Conservation (phyloP, 2,888 invertebrate genomes). For the Venustoraphidia nigricollis region DNA sequence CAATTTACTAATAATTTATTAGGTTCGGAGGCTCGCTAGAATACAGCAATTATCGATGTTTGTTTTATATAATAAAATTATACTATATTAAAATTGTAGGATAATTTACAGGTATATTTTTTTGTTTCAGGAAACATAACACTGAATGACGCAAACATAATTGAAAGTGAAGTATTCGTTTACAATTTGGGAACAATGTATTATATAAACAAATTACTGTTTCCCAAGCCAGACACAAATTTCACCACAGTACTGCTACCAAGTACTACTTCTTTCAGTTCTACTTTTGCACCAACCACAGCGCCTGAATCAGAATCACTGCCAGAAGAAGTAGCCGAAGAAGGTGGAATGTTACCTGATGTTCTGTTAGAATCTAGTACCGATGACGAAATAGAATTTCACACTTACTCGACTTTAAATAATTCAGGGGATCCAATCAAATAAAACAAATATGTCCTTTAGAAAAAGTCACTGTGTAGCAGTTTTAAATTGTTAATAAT, state of each 20-base stretch:
- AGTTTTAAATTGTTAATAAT: no score
- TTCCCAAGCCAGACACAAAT: conserved; percentile 17
- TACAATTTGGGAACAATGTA: conserved; percentile 50
- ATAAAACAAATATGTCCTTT: no score
- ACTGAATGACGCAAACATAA: conserved; percentile 39
- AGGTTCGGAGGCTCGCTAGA: no score
- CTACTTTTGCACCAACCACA: conserved; percentile 1
- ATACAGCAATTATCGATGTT: no score
- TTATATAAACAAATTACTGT: conserved; percentile 41
- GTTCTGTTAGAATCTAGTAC: conserved; percentile 20
- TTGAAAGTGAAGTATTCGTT: conserved; percentile 44
- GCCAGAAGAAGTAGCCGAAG: conserved; percentile 25
- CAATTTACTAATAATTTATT: no score
- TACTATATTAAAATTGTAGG: not conserved
- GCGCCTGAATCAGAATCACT: conserved; percentile 19
- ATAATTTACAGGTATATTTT: not conserved
- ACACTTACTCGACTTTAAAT: no score
- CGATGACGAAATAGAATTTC: conserved; percentile 17
- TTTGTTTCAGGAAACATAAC: conserved; percentile 29
- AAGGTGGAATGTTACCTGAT: conserved; percentile 22
- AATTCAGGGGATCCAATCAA: no score
- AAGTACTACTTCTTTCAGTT: not conserved
- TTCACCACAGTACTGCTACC: conserved; percentile 10
- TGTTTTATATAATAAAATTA: no score
- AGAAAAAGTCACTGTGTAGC: no score